Conservation (phyloP, 2,797 vertebrate species). For the Helarctos malayanus region DNA sequence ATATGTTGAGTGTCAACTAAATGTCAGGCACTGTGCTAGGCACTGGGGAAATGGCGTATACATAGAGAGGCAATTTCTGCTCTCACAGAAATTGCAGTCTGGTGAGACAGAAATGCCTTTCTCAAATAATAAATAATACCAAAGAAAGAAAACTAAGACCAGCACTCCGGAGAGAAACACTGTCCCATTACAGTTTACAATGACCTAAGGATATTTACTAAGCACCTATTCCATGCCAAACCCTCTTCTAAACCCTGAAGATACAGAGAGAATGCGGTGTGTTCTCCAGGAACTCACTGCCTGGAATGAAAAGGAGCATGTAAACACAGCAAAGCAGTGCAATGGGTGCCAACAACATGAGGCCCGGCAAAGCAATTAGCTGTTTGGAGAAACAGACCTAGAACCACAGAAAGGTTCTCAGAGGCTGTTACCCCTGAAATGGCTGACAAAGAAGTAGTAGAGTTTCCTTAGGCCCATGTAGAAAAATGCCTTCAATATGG, state of each 20-base stretch:
- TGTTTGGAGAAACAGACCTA: neutral
- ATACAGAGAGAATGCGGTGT: neutral
- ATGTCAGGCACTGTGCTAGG: neutral
- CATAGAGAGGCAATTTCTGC: neutral
- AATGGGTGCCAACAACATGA: neutral
- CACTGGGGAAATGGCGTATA: rapidly evolving
- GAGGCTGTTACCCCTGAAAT: neutral
- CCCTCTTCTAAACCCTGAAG: neutral
- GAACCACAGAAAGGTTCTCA: neutral
- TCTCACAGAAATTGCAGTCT: neutral
- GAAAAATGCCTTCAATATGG: neutral
- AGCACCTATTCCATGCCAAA: neutral
- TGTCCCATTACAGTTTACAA: neutral
- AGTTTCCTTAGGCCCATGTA: neutral
- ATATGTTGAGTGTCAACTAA: neutral
- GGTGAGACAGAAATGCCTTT: neutral
- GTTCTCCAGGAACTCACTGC: neutral
- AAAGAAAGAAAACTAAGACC: neutral
- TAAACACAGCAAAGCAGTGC: neutral
- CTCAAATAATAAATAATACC: neutral
- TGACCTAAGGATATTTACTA: neutral
- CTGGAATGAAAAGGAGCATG: neutral
- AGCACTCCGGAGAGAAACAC: neutral
- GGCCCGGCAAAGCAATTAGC: neutral
- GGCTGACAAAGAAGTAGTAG: neutral